Percentiles rank a stretch among this genome's conserved stretches.
phyloP scores from a whole-genome alignment of 2,113 vertebrate species.

The Ciconia maguari region DNA sequence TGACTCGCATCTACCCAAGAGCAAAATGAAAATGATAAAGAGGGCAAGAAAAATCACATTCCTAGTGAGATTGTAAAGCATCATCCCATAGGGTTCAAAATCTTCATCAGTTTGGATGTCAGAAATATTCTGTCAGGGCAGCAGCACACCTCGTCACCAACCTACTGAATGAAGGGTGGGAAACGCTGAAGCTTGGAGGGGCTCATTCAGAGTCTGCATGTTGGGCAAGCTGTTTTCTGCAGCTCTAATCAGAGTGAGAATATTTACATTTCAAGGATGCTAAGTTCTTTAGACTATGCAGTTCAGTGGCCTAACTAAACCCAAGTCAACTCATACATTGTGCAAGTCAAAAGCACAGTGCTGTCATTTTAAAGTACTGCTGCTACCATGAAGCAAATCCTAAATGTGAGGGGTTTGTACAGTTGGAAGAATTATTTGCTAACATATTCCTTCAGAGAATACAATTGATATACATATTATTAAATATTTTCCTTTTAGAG shows the following conservation, averaged over 20 bases:
- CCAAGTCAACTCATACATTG: constrained; percentile 1
- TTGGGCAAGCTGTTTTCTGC: not conserved
- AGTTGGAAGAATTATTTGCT: not conserved
- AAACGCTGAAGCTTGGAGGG: not conserved
- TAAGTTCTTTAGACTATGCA: not conserved
- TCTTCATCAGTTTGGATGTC: not conserved
- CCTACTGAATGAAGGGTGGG: not conserved
- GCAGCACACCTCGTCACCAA: not conserved
- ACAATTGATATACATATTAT: not conserved
- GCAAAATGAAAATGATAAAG: not conserved
- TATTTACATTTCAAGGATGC: not conserved
- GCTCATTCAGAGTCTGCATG: not conserved
- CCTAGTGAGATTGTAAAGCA: not conserved
- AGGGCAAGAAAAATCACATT: not conserved
- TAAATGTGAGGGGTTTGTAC: not conserved
- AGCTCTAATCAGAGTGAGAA: not conserved
- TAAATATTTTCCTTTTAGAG: not conserved
- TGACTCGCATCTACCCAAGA: not conserved
- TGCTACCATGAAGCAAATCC: not conserved
- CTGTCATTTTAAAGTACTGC: not conserved
- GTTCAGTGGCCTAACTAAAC: not conserved
- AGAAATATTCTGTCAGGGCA: not conserved
- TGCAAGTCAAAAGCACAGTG: constrained; percentile 26
- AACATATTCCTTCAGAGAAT: not conserved
- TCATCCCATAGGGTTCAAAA: not conserved